Conservation (phyloP, 2,113 vertebrate genomes). For the Oceanodroma tethys region DNA sequence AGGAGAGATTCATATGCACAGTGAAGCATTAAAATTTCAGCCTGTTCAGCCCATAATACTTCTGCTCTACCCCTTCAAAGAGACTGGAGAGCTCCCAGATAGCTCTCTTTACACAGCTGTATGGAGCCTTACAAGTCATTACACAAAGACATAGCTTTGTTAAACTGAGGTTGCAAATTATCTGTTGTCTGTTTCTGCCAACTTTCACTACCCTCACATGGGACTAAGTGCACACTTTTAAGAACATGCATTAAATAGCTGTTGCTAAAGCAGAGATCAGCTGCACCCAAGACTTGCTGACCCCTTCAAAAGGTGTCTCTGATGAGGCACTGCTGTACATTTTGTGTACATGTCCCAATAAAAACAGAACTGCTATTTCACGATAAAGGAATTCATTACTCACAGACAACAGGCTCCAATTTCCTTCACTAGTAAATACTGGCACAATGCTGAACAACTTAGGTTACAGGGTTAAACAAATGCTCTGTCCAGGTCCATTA, state of each 20-base stretch:
- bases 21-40: neutral
- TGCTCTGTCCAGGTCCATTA: neutral
- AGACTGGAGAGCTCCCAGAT: neutral
- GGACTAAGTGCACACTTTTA: neutral
- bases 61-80: neutral
- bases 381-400: neutral
- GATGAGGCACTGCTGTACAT: neutral
- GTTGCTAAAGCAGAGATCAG: neutral
- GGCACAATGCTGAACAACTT: neutral
- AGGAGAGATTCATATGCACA: neutral
- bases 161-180: neutral
- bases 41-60: neutral
- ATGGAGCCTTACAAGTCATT: neutral
- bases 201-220: accelerated
- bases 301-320: neutral
- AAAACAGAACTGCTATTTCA: neutral
- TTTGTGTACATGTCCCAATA: neutral
- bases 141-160: neutral
- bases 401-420: neutral
- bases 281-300: neutral
- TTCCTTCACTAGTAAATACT: neutral
- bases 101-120: neutral
- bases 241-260: neutral
- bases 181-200: neutral
- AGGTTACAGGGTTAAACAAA: neutral